phyloP scores from a whole-genome alignment of 2,113 vertebrate species.

The Lycaon pictus region DNA sequence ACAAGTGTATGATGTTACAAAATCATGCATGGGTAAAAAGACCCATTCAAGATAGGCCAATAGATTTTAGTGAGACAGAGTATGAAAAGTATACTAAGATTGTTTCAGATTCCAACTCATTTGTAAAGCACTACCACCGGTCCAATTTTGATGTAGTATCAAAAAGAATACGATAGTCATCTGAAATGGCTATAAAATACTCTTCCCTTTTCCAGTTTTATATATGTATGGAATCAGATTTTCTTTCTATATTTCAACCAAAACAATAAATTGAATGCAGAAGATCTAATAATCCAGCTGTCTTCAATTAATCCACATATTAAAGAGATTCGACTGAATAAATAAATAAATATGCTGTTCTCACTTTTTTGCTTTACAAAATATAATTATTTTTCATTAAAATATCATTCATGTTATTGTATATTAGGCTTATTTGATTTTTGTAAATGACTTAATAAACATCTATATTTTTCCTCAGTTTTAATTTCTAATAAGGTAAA shows the following conservation, averaged over 20 bases:
- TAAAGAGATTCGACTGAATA: neutral
- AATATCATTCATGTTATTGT: neutral
- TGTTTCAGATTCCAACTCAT: neutral
- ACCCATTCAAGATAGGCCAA: neutral
- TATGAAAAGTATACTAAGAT: neutral
- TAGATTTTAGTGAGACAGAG: neutral
- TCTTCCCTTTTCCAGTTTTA: neutral
- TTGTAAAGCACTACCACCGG: neutral
- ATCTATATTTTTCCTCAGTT: neutral
- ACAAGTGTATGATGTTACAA: neutral
- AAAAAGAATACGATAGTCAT: neutral
- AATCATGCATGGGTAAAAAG: neutral
- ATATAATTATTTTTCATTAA: neutral
- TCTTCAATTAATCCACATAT: neutral
- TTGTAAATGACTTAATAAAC: neutral
- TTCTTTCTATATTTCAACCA: neutral
- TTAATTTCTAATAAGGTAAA: neutral
- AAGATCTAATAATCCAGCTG: neutral
- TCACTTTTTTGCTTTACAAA: neutral
- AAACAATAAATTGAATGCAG: neutral
- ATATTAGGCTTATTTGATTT: neutral
- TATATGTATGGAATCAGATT: neutral
- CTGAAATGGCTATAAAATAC: neutral
- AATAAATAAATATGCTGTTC: neutral
- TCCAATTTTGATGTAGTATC: neutral